Evolutionary conservation across 2,797 vertebrate species (phyloP).

Genomic region (Pteropus rufus): DNA sequence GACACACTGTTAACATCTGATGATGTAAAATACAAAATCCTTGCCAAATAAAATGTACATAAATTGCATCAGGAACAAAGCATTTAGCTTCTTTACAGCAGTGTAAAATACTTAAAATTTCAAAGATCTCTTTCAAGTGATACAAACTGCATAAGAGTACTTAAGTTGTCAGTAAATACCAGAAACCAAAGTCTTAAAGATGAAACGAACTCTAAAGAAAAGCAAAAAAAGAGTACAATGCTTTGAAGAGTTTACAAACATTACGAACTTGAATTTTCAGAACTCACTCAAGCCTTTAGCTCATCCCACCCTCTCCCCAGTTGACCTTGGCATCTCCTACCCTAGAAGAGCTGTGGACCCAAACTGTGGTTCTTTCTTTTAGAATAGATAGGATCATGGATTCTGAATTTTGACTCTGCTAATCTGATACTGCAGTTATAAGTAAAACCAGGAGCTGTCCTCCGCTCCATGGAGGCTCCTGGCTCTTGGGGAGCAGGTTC

Average conservation of each 20-base stretch:
- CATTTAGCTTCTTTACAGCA: neutral
- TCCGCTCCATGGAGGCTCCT: neutral
- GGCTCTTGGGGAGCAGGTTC: neutral
- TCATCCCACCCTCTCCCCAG: neutral
- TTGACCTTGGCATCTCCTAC: neutral
- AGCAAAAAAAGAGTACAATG: neutral
- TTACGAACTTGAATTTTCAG: neutral
- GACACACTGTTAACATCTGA: neutral
- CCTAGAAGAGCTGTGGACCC: rapidly evolving
- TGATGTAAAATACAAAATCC: neutral
- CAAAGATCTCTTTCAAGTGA: neutral
- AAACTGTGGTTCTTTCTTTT: neutral
- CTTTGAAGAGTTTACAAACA: neutral
- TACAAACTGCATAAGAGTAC: neutral
- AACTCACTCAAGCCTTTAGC: neutral
- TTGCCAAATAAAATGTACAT: neutral
- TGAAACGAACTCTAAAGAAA: neutral
- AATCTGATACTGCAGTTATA: neutral
- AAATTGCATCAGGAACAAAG: neutral
- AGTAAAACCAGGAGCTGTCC: neutral
- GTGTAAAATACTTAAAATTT: neutral
- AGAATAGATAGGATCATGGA: neutral
- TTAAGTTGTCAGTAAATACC: neutral
- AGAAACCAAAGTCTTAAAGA: neutral
- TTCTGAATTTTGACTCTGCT: slow-evolving; percentile 17